Evolutionary conservation across 1,140 invertebrate species (phyloP).

Genomic region (Araneus ventricosus): DNA sequence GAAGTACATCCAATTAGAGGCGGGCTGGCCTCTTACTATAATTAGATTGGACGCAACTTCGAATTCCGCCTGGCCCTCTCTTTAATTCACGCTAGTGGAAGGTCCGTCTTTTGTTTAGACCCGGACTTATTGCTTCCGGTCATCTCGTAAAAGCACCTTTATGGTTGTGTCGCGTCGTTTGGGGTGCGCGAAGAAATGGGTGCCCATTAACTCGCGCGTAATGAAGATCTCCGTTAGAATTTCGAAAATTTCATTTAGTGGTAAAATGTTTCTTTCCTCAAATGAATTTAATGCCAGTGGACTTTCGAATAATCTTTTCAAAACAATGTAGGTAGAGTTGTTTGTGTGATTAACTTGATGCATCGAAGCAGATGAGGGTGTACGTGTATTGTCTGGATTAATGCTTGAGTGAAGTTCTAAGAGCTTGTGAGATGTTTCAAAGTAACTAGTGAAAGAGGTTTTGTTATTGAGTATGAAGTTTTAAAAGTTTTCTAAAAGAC

Average conservation of each 20-base stretch:
- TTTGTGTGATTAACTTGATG: too few relatives aligned
- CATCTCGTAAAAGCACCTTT: conserved; percentile 33
- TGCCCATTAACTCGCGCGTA: background rate
- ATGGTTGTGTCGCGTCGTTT: background rate
- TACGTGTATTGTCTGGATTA: too few relatives aligned
- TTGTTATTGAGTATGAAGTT: too few relatives aligned
- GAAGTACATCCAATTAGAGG: conserved; percentile 26
- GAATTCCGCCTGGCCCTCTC: background rate
- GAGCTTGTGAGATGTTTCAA: too few relatives aligned
- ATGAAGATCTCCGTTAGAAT: conserved; percentile 14
- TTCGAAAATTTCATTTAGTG: conserved; percentile 8
- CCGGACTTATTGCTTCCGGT: conserved; percentile 17
- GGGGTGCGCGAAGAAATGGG: background rate
- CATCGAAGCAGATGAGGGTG: too few relatives aligned
- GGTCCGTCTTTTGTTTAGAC: conserved; percentile 24
- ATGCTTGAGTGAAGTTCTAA: too few relatives aligned
- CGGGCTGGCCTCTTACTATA: conserved; percentile 14
- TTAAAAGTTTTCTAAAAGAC: too few relatives aligned
- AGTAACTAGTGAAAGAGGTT: too few relatives aligned
- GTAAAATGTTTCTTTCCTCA: background rate
- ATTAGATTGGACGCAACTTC: conserved; percentile 25
- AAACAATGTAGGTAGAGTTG: too few relatives aligned
- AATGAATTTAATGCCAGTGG: background rate
- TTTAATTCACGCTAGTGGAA: background rate
- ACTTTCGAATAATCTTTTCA: too few relatives aligned